A percentile compares a stretch with the other conserved stretches of the same genome.
phyloP scores from a whole-genome alignment of 2,113 vertebrate species.

The Pseudolaguvia tuberculata region DNA sequence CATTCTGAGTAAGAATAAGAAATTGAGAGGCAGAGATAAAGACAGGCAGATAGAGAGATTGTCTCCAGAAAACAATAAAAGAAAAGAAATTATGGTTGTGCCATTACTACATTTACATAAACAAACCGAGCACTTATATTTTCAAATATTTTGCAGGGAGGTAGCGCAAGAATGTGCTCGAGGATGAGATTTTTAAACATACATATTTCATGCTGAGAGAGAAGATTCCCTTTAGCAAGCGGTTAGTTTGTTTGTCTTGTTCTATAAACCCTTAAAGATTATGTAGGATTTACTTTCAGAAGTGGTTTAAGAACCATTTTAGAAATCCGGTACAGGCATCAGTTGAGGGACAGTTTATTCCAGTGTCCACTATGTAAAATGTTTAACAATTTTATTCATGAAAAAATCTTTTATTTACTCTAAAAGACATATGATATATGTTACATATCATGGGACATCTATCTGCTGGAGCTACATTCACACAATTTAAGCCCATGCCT shows the following conservation, averaged over 20 bases:
- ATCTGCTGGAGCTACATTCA: no score
- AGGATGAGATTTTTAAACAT: neutral
- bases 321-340: neutral
- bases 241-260: neutral
- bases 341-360: neutral
- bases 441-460: neutral
- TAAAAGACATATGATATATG: neutral
- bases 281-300: neutral
- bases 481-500: no score
- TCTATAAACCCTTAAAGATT: neutral
- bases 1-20: conserved; percentile 58
- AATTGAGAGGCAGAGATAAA: conserved; percentile 45
- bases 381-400: neutral
- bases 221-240: neutral
- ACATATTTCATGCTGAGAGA: neutral
- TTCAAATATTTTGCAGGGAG: neutral
- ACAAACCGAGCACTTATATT: neutral
- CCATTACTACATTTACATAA: conserved; percentile 6
- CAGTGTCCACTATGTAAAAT: neutral
- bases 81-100: conserved; percentile 1
- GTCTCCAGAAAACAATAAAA: conserved; percentile 16
- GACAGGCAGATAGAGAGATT: conserved; percentile 30
- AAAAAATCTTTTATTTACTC: neutral
- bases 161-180: neutral
- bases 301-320: neutral